Percentiles rank a stretch among this genome's conserved stretches.
Evolutionary conservation across 2,797 vertebrate genomes (phyloP).

Genomic region (Oreonectes daqikongensis): DNA sequence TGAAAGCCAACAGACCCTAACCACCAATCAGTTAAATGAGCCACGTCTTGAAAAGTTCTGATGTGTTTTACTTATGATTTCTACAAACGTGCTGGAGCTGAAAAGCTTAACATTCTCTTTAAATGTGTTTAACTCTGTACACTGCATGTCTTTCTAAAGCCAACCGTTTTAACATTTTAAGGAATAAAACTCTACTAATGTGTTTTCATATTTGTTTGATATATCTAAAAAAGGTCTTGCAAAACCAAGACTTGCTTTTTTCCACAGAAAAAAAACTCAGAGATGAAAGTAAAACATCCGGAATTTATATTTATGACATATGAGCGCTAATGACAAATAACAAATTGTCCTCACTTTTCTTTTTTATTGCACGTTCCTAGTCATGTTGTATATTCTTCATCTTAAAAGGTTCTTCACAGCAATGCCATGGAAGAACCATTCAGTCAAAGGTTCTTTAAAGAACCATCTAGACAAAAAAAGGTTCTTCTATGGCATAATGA

Average conservation of each 20-base stretch:
- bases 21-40: not conserved
- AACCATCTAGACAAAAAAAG: too few species aligned
- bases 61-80: not conserved
- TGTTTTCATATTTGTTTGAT: not conserved
- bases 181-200: not conserved
- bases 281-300: not conserved
- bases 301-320: too few species aligned
- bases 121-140: constrained; percentile 1
- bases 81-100: not conserved
- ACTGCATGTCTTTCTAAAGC: not conserved
- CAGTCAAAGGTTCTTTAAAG: too few species aligned
- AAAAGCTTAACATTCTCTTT: not conserved
- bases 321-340: too few species aligned
- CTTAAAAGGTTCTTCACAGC: too few species aligned
- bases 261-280: not conserved
- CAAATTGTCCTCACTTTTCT: too few species aligned
- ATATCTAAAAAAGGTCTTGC: not conserved
- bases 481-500: too few species aligned
- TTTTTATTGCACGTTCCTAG: too few species aligned
- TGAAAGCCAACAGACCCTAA: not conserved
- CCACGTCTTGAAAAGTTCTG: not conserved
- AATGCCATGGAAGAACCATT: too few species aligned
- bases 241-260: too few species aligned
- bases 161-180: constrained; percentile 4
- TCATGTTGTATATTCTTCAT: too few species aligned